Base-by-base conservation (phyloP, 1,140 invertebrate species). In the Lucilia sericata region DNA sequence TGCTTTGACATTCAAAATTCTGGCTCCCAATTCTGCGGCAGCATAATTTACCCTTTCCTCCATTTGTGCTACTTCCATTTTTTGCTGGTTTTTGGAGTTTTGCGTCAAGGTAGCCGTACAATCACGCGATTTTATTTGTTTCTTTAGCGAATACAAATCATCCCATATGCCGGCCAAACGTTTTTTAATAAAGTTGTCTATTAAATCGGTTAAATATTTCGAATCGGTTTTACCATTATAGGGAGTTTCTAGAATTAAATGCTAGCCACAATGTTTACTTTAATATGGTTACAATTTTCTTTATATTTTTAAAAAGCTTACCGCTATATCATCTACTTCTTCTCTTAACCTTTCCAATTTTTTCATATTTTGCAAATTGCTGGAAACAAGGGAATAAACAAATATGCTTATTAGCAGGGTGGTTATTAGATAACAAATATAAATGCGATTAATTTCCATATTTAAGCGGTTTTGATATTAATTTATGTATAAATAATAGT, bases 81-180 rank as follows among this genome's bases (percentile, higher is more conserved):
- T 9, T 7, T n/a, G 42, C 21, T n/a, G 65, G 7, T 8, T 70
- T 70, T 21, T 70, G 21, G n/a, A 17, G 9, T n/a, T n/a, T 3
- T 5, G 4, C 25, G 21, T 42, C 10, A 42, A 10, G 12, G 9
- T 25, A 25, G n/a, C 19, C 2, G 14, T 10, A 14, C 86, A 87
- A 2, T 65, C 84, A 5, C 60, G 1, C 4, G 5, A 30, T n/a
- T 34, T 84, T 0, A 87, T 0, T 14, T 86, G 55, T 12, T 86
- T 86, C 55, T 89, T 89, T 4, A 89, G 25, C 13, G 74, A 86
- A 47, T 87, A 88, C 0, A 89, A 85, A 82, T 89, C 88, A 82
- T 89, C 88, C 86, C 87, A 84, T 0, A 89, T 60, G 9, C 82
- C 51, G 0, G 85, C 85, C 0, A 89, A 51, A 19, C 88, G 88